phyloP scores from a whole-genome alignment of 2,797 vertebrate species.

The Eurystomus glaucurus region DNA sequence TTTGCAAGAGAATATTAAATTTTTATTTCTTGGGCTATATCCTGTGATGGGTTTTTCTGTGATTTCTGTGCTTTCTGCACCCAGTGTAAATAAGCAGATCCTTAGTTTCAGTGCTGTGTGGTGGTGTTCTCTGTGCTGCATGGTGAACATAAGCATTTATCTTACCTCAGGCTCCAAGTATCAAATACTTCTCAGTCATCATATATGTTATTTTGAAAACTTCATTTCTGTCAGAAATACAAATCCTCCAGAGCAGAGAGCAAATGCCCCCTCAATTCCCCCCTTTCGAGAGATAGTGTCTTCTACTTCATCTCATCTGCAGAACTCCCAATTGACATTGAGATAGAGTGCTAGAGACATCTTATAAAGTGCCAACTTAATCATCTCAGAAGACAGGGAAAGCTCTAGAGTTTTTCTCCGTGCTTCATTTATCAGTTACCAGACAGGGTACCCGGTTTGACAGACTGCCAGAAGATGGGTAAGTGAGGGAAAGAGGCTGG shows the following conservation, averaged over 20 bases:
- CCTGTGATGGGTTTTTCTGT: background rate
- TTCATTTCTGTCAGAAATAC: background rate
- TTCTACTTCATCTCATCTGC: background rate
- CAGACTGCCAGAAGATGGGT: background rate
- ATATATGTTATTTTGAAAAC: rapidly evolving
- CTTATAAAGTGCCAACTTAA: background rate
- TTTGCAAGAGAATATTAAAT: background rate
- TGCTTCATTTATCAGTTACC: background rate
- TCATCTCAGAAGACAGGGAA: background rate
- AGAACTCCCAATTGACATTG: background rate
- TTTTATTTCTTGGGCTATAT: rapidly evolving
- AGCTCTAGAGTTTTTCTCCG: background rate
- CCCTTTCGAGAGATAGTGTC: background rate
- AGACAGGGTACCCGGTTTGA: background rate
- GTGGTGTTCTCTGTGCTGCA: rapidly evolving
- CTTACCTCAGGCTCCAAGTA: background rate
- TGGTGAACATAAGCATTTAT: background rate
- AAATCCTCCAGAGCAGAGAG: background rate
- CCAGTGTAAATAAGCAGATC: background rate
- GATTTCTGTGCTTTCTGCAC: background rate
- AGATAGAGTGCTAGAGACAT: background rate
- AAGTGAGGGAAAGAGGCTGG: background rate
- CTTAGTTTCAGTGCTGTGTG: background rate
- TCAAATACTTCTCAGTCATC: background rate
- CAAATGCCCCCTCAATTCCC: background rate